Percentiles rank a stretch among this genome's conserved stretches.
Evolutionary conservation across 2,888 invertebrate species (phyloP).

Genomic region (Trichopoda pennipes): DNA sequence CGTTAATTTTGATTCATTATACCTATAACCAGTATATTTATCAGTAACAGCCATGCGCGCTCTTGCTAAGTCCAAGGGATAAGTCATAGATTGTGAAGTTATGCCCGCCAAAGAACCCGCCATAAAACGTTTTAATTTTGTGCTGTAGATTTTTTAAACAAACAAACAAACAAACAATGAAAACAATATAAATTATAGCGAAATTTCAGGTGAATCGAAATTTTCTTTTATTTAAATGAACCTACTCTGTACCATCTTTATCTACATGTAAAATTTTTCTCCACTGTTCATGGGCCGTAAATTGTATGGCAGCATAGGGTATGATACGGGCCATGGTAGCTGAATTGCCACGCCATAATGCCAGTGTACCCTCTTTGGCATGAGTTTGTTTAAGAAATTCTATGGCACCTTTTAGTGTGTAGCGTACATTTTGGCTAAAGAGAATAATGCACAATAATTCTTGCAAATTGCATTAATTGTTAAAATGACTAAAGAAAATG

Average conservation of each 20-base stretch:
- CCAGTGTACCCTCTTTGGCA: constrained; percentile 88
- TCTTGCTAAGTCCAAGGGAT: constrained; percentile 97
- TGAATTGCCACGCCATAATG: constrained; percentile 98
- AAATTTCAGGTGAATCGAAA: background rate
- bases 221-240: constrained; percentile 42
- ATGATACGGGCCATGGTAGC: constrained; percentile 98
- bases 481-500: background rate
- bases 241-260: constrained; percentile 82
- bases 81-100: constrained; percentile 96
- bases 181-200: background rate
- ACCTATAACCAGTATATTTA: constrained; percentile 87
- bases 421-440: constrained; percentile 84
- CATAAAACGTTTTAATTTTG: constrained; percentile 83
- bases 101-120: constrained; percentile 98
- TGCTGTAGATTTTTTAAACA: constrained; percentile 73
- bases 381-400: constrained; percentile 86
- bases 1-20: constrained; percentile 41
- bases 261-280: constrained; percentile 90
- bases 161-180: background rate
- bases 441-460: too few species aligned
- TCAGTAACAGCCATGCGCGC: constrained; percentile 98
- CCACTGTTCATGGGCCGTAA: constrained; percentile 98
- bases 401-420: constrained; percentile 87
- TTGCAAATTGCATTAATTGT: background rate
- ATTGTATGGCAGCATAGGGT: constrained; percentile 98